phyloP scores from a whole-genome alignment of 2,113 vertebrate species.

The Eulacestoma nigropectus region DNA sequence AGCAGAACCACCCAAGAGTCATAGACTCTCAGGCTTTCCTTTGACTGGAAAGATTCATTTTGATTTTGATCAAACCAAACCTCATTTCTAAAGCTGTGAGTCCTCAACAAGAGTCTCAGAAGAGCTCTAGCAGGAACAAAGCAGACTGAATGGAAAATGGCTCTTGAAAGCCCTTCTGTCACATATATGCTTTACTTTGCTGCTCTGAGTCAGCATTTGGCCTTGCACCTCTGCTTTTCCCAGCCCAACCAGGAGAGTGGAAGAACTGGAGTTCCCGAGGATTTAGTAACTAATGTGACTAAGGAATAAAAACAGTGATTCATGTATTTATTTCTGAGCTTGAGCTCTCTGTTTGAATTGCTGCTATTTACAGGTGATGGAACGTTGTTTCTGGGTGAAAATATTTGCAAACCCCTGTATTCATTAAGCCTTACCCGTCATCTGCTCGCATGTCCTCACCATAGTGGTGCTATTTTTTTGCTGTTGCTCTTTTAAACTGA shows the following conservation, averaged over 20 bases:
- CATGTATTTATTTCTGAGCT: conserved; percentile 7
- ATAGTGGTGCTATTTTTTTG: neutral
- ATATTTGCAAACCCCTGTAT: neutral
- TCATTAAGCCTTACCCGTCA: neutral
- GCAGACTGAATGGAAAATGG: neutral
- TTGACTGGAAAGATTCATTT: neutral
- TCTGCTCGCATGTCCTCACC: neutral
- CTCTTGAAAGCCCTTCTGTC: neutral
- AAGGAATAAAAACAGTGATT: conserved; percentile 37
- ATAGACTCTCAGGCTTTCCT: neutral
- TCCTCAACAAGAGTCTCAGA: neutral
- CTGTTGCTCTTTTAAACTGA: neutral
- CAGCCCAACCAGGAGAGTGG: neutral
- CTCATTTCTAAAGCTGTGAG: neutral
- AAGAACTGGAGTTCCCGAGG: neutral
- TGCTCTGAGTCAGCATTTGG: conserved; percentile 19
- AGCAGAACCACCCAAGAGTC: neutral
- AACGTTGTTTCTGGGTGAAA: conserved; percentile 2
- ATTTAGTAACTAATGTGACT: conserved; percentile 11
- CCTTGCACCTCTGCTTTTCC: neutral
- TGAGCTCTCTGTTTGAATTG: conserved; percentile 24
- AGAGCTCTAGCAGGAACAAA: neutral
- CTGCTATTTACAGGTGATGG: conserved; percentile 5
- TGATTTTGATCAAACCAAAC: neutral
- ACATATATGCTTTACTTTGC: neutral